Percentiles rank a stretch among this genome's conserved stretches.
phyloP scores from a whole-genome alignment of 2,888 invertebrate genomes.

The Drosophila peninsularis region DNA sequence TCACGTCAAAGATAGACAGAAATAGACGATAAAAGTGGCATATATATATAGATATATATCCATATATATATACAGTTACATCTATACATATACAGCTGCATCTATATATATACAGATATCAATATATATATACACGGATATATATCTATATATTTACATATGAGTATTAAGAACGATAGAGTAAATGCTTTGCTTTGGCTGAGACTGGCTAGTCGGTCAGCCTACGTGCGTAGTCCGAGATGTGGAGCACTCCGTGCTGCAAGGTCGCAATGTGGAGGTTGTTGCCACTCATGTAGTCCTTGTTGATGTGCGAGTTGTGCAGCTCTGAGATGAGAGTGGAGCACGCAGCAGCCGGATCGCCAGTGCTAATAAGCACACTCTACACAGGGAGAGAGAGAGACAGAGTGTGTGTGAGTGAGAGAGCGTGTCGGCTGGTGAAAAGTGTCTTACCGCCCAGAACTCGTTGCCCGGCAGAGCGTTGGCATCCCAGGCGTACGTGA shows the following conservation, averaged over 20 bases:
- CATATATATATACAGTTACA: not conserved
- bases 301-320: slow-evolving; percentile 86
- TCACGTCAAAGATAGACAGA: not conserved
- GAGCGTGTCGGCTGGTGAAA: not conserved
- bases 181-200: not conserved
- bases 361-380: slow-evolving; percentile 75
- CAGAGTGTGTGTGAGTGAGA: not conserved
- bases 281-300: slow-evolving; percentile 84
- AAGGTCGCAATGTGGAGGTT: slow-evolving; percentile 86
- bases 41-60: not conserved
- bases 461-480: slow-evolving; percentile 91
- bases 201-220: not conserved
- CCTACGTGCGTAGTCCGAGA: slow-evolving; percentile 71
- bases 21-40: not conserved
- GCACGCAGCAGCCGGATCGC: slow-evolving; percentile 87
- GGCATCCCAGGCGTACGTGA: slow-evolving; percentile 90
- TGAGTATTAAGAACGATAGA: too few species aligned
- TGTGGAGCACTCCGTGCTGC: slow-evolving; percentile 80
- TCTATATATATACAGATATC: too few species aligned
- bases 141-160: too few species aligned
- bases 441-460: slow-evolving; percentile 86
- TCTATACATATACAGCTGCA: not conserved
- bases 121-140: too few species aligned
- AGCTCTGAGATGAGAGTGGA: slow-evolving; percentile 86
- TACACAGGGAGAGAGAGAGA: not conserved